These are phyloP conservation scores for Pipistrellus pygmaeus DNA, from an alignment of 2,797 vertebrate species.

Conservation along the genomic window DNA sequence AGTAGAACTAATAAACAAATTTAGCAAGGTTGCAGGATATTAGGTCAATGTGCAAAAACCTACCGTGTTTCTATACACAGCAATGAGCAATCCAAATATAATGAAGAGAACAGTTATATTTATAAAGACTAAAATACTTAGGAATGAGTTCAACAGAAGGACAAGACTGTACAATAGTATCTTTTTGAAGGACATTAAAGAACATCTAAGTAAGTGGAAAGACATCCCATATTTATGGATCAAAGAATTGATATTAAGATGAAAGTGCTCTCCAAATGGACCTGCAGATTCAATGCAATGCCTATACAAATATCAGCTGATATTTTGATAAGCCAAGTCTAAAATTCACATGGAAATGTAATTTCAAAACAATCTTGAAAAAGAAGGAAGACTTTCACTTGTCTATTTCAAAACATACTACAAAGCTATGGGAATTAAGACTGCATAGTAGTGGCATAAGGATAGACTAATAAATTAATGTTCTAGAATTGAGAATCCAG, in stretches of 20 bases:
- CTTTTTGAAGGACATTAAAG: neutral
- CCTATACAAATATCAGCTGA: neutral
- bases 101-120: neutral
- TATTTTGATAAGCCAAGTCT: neutral
- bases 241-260: neutral
- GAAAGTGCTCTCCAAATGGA: neutral
- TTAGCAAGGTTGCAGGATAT: neutral
- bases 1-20: neutral
- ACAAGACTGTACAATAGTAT: neutral
- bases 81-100: neutral
- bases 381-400: neutral
- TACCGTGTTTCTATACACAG: neutral
- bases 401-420: neutral
- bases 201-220: neutral
- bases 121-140: constrained; percentile 32
- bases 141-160: neutral
- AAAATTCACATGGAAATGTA: constrained; percentile 1
- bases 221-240: neutral
- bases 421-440: constrained; percentile 15
- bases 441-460: neutral
- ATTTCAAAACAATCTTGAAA: neutral
- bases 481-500: neutral
- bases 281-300: neutral
- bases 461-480: constrained; percentile 13
- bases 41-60: neutral